Conservation (phyloP, 2,797 vertebrate species). For the Paratrypauchen microcephalus region DNA sequence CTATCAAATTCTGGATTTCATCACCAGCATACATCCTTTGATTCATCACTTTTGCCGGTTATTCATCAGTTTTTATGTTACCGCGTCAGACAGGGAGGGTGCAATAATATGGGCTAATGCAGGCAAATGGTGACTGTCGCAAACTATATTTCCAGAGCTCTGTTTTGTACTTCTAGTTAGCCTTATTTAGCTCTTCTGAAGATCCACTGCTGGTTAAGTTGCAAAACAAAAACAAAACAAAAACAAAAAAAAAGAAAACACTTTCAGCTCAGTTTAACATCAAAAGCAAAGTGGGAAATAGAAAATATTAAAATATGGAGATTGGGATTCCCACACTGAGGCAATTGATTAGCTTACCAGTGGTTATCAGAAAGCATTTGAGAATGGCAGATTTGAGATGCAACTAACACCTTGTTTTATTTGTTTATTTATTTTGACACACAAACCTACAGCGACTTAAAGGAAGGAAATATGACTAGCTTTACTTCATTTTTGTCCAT, state of each 20-base stretch:
- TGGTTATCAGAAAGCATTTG: conserved; percentile 62
- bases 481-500: too few species aligned
- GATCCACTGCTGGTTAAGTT: conserved; percentile 45
- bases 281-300: conserved; percentile 45
- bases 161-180: conserved; percentile 33
- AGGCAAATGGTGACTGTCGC: conserved; percentile 32
- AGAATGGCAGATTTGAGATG: conserved; percentile 41
- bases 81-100: conserved; percentile 14
- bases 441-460: background rate
- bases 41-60: conserved; percentile 35
- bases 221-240: conserved; percentile 30
- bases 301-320: conserved; percentile 62
- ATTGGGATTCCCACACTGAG: conserved; percentile 55
- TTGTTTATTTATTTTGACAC: background rate
- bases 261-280: conserved; percentile 54
- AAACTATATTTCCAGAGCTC: conserved; percentile 31
- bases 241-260: conserved; percentile 32
- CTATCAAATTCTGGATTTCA: conserved; percentile 48
- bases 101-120: conserved; percentile 38
- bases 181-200: conserved; percentile 48
- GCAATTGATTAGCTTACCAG: conserved; percentile 59
- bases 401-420: conserved; percentile 27
- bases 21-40: conserved; percentile 45
- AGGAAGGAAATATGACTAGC: too few species aligned
- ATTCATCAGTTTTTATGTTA: conserved; percentile 39